These are phyloP conservation scores for Babyrousa celebensis DNA, from an alignment of 2,797 vertebrate genomes.

Conservation along the genomic window DNA sequence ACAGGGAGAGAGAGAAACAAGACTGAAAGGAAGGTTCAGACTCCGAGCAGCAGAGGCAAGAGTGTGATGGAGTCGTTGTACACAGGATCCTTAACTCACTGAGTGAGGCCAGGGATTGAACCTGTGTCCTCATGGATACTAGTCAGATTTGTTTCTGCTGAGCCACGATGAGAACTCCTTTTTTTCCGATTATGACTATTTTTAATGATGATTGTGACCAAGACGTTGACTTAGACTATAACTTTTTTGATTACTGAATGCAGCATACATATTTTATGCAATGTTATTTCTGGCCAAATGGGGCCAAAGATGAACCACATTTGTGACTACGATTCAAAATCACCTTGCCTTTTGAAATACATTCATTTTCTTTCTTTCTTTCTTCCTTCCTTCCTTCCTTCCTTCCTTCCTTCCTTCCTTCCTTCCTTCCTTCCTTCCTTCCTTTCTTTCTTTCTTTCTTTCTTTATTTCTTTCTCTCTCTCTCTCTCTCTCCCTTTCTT, in stretches of 20 bases:
- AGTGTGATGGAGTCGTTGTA: fast-evolving
- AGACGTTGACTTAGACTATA: neutral
- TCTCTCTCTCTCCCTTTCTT: too few species aligned
- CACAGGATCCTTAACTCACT: too few species aligned
- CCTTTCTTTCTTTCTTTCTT: too few species aligned
- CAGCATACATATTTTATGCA: neutral
- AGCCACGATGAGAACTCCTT: too few species aligned
- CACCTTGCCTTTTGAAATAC: neutral
- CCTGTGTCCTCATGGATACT: too few species aligned
- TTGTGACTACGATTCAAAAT: neutral
- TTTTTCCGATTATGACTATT: too few species aligned
- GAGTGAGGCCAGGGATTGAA: too few species aligned
- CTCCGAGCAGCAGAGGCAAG: fast-evolving
- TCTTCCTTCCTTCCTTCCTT: too few species aligned
- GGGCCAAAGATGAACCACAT: neutral
- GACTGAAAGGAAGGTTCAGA: neutral
- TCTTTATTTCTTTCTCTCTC: too few species aligned
- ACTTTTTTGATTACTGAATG: neutral
- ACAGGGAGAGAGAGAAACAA: neutral
- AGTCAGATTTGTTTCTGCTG: too few species aligned
- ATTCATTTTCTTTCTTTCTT: neutral
- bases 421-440: too few species aligned
- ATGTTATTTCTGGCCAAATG: constrained; percentile 40
- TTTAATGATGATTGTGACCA: neutral
- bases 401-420: too few species aligned